Evolutionary conservation across 2,797 vertebrate genomes (phyloP).

Genomic region (Garrulus glandarius): DNA sequence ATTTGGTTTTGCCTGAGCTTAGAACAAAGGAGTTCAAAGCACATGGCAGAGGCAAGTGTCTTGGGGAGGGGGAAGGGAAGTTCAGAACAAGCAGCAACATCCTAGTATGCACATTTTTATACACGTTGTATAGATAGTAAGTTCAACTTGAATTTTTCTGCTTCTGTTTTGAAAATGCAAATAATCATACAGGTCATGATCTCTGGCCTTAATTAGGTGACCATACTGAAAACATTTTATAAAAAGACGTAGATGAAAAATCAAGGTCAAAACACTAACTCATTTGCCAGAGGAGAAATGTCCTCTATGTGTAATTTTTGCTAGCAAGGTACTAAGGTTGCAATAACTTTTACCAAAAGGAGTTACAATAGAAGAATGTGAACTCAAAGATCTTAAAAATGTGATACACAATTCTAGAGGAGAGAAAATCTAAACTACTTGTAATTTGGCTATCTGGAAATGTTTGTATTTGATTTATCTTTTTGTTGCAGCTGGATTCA

Average conservation of each 20-base stretch:
- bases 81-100: background rate
- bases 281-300: background rate
- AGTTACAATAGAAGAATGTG: background rate
- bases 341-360: background rate
- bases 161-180: slow-evolving; percentile 7
- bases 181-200: background rate
- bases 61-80: too few relatives aligned
- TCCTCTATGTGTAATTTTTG: background rate
- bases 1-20: too few relatives aligned
- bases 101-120: background rate
- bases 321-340: background rate
- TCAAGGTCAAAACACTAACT: slow-evolving; percentile 11
- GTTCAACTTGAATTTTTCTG: background rate
- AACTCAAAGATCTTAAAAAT: slow-evolving; percentile 2
- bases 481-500: slow-evolving; percentile 50
- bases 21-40: too few relatives aligned
- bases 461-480: slow-evolving; percentile 58
- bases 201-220: slow-evolving; percentile 25
- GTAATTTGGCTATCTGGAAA: slow-evolving; percentile 35
- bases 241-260: background rate
- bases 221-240: background rate
- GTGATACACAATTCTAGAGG: background rate
- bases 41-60: too few relatives aligned
- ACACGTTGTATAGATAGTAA: background rate
- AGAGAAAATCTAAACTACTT: slow-evolving; percentile 10